Percentiles rank a stretch among this genome's conserved stretches.
Conservation (phyloP, 2,113 vertebrate genomes). For the Nansenia antarctica region DNA sequence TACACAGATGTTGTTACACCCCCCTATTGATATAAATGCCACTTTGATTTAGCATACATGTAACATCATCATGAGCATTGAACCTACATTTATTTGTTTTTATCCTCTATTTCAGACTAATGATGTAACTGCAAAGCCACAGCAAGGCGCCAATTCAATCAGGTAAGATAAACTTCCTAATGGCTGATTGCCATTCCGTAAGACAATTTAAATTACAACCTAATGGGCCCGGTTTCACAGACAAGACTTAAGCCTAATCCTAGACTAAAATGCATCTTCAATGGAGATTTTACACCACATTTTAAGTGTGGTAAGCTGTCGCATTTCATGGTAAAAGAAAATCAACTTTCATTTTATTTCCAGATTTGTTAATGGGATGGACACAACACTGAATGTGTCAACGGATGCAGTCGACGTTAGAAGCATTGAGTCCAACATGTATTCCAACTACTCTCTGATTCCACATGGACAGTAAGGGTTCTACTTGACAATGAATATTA, state of each 20-base stretch:
- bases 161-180: slow-evolving; percentile 69
- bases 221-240: too few species aligned
- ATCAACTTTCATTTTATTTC: slow-evolving; percentile 32
- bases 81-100: background rate
- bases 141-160: slow-evolving; percentile 81
- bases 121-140: slow-evolving; percentile 79
- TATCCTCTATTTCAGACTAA: slow-evolving; percentile 46
- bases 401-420: slow-evolving; percentile 20
- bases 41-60: background rate
- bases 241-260: too few species aligned
- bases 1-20: slow-evolving; percentile 1
- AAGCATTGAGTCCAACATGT: slow-evolving; percentile 21
- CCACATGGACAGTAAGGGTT: slow-evolving; percentile 80
- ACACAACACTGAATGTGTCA: slow-evolving; percentile 52
- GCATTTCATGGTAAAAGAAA: background rate
- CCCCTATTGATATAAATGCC: slow-evolving; percentile 7
- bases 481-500: too few species aligned
- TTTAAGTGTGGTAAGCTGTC: too few species aligned
- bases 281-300: too few species aligned
- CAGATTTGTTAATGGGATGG: slow-evolving; percentile 86
- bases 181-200: background rate
- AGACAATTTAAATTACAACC: background rate
- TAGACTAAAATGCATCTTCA: too few species aligned
- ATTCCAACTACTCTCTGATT: slow-evolving; percentile 69
- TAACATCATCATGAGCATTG: background rate